Conservation (phyloP, 2,113 vertebrate genomes). For the Campylorhamphus procurvoides region DNA sequence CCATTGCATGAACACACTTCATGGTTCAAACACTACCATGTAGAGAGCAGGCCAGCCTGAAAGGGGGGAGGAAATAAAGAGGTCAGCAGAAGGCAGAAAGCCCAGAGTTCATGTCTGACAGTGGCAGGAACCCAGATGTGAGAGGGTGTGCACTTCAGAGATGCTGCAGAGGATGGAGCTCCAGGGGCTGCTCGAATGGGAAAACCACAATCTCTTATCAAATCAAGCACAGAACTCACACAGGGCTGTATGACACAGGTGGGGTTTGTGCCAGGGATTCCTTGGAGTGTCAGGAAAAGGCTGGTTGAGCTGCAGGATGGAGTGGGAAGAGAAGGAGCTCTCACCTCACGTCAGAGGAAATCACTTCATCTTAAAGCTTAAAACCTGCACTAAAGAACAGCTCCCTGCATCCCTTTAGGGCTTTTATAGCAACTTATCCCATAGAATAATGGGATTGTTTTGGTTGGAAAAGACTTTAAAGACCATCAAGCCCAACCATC, state of each 20-base stretch:
- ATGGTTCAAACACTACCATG: neutral
- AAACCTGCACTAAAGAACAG: neutral
- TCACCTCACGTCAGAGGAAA: neutral
- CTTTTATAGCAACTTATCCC: neutral
- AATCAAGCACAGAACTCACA: neutral
- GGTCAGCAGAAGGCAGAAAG: rapidly evolving
- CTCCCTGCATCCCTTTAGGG: neutral
- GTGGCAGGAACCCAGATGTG: neutral
- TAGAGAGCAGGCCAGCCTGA: neutral
- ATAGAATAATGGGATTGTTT: neutral
- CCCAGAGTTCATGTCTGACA: rapidly evolving
- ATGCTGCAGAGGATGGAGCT: neutral
- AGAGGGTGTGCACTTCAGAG: neutral
- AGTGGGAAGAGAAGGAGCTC: neutral
- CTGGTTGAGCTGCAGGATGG: neutral
- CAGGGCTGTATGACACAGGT: neutral
- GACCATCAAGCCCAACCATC: neutral
- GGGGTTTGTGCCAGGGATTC: neutral
- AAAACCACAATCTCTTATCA: neutral
- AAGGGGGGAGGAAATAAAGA: neutral
- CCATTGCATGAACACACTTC: rapidly evolving
- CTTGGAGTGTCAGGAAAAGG: neutral
- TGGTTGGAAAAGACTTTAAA: neutral
- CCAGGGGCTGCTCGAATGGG: neutral
- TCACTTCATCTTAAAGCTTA: rapidly evolving